Conservation (phyloP, 2,888 invertebrate species). For the Leptinotarsa tumamoca region DNA sequence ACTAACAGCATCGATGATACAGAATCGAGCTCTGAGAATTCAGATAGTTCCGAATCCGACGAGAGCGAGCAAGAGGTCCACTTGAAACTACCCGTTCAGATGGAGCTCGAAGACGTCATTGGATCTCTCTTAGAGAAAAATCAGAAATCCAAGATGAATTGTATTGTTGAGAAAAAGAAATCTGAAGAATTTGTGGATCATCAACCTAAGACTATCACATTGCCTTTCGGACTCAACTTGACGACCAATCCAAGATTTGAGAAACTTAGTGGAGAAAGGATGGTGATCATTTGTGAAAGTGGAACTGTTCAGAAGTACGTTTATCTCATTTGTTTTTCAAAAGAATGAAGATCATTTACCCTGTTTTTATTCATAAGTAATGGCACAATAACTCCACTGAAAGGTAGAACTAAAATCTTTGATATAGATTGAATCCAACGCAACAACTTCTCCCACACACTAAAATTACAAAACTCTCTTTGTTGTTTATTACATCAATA, state of each 20-base stretch:
- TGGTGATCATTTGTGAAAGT: constrained; percentile 89
- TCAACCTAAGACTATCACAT: constrained; percentile 73
- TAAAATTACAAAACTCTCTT: too few relatives aligned
- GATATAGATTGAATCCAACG: too few relatives aligned
- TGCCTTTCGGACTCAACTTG: constrained; percentile 77
- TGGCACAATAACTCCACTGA: too few relatives aligned
- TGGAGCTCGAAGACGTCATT: constrained; percentile 86
- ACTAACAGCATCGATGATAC: constrained; percentile 43
- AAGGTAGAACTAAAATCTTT: too few relatives aligned
- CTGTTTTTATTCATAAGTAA: too few relatives aligned
- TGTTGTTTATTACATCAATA: too few relatives aligned
- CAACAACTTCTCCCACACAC: too few relatives aligned
- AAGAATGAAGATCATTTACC: too few relatives aligned
- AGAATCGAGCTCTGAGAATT: constrained; percentile 46
- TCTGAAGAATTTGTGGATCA: constrained; percentile 87
- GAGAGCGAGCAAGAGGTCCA: constrained; percentile 60
- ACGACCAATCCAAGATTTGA: constrained; percentile 80
- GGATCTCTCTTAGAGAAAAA: constrained; percentile 79
- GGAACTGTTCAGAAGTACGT: constrained; percentile 75
- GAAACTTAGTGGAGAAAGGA: constrained; percentile 84
- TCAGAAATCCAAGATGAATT: constrained; percentile 88
- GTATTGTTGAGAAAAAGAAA: constrained; percentile 87
- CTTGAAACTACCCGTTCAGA: constrained; percentile 79
- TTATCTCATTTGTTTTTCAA: not conserved
- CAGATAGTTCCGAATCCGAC: constrained; percentile 54